Evolutionary conservation across 1,140 invertebrate genomes (phyloP).

Genomic region (Pararge aegeria): DNA sequence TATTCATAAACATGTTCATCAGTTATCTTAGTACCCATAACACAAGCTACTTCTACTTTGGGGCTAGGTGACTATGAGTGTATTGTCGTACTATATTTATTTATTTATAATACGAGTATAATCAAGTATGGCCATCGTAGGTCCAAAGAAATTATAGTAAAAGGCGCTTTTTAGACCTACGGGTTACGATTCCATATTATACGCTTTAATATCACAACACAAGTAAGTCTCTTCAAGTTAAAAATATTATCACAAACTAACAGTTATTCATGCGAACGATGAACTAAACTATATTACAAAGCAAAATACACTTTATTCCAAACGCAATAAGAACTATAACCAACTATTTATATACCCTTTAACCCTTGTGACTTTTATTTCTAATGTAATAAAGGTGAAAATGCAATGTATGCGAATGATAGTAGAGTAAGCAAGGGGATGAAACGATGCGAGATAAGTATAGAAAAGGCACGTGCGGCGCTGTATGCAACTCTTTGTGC

Average conservation of each 20-base stretch:
- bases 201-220: conserved; percentile 19
- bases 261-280: background rate
- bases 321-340: background rate
- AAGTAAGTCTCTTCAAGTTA: conserved; percentile 10
- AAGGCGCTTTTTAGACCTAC: conserved; percentile 3
- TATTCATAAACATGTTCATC: too few species aligned
- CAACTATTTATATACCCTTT: background rate
- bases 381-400: conserved; percentile 7
- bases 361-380: background rate
- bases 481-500: conserved; percentile 51
- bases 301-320: background rate
- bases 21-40: too few species aligned
- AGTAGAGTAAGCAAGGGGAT: conserved; percentile 40
- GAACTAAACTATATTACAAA: background rate
- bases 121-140: too few species aligned
- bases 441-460: conserved; percentile 63
- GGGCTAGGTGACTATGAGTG: too few species aligned
- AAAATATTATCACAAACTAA: conserved; percentile 19
- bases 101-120: too few species aligned
- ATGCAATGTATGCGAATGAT: conserved; percentile 11
- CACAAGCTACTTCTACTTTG: too few species aligned
- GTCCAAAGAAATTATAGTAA: too few species aligned
- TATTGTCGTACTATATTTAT: too few species aligned
- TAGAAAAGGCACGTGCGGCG: conserved; percentile 53
- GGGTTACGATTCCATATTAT: background rate